Percentiles rank a stretch among this genome's conserved stretches.
Conservation (phyloP, 2,797 vertebrate genomes). For the Sandelia bainsii region DNA sequence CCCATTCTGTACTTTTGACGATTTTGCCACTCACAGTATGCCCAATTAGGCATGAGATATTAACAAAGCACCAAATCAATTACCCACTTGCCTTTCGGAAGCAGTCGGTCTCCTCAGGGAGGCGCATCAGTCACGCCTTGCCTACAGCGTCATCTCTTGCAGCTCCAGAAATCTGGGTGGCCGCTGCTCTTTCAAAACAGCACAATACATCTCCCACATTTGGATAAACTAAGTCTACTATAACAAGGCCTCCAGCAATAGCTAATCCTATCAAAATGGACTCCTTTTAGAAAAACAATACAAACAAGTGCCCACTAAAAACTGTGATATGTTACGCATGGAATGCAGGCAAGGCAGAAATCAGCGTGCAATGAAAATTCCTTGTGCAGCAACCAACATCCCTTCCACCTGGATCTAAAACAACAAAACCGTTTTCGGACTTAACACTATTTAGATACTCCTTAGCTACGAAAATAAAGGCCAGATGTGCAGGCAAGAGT, state of each 20-base stretch:
- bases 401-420: constrained; percentile 85
- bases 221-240: constrained; percentile 84
- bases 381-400: constrained; percentile 64
- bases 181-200: constrained; percentile 78
- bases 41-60: constrained; percentile 75
- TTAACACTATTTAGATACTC: constrained; percentile 81
- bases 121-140: constrained; percentile 75
- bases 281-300: constrained; percentile 83
- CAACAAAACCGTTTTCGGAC: constrained; percentile 80
- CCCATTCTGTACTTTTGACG: constrained; percentile 46
- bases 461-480: constrained; percentile 85
- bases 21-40: constrained; percentile 57
- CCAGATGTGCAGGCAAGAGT: constrained; percentile 81
- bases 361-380: constrained; percentile 68
- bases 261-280: constrained; percentile 88
- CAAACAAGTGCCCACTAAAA: constrained; percentile 76
- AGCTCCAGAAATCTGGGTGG: constrained; percentile 84
- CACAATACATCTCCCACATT: constrained; percentile 82
- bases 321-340: constrained; percentile 81
- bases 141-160: constrained; percentile 72
- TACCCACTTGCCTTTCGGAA: constrained; percentile 78
- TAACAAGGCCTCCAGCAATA: constrained; percentile 81
- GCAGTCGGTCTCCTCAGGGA: constrained; percentile 76
- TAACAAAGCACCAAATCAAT: constrained; percentile 80
- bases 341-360: constrained; percentile 78